Conservation (phyloP, 1,140 invertebrate species). For the Macrobrachium nipponense region DNA sequence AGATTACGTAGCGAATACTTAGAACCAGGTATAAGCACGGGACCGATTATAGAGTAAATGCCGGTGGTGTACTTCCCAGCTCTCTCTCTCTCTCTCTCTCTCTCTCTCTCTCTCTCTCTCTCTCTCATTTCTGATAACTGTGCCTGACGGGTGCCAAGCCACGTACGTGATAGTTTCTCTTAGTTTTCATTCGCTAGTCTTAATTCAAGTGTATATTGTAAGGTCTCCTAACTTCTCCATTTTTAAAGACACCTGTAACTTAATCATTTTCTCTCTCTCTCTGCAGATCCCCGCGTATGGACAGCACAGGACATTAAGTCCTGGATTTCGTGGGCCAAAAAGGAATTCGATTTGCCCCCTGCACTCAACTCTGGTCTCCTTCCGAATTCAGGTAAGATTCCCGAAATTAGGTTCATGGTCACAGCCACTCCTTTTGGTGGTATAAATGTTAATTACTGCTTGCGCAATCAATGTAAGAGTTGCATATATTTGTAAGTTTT, state of each 20-base stretch:
- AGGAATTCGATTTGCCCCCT: constrained; percentile 34
- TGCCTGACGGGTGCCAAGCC: not conserved
- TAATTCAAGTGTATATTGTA: not conserved
- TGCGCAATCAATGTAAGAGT: not conserved
- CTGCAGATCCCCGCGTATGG: constrained; percentile 48
- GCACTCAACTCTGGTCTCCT: constrained; percentile 23
- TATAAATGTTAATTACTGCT: not conserved
- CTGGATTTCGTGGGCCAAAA: constrained; percentile 36
- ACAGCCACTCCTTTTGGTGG: not conserved
- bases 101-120: constrained; percentile 30
- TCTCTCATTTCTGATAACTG: not conserved
- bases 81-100: constrained; percentile 22
- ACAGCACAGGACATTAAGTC: constrained; percentile 38
- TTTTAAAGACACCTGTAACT: not conserved
- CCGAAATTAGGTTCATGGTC: not conserved
- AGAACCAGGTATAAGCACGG: not conserved
- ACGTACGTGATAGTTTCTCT: not conserved
- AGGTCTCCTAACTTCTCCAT: not conserved
- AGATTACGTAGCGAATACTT: too few relatives aligned
- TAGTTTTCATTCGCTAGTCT: not conserved
- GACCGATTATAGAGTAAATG: not conserved
- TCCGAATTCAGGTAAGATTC: constrained; percentile 23
- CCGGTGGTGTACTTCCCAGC: not conserved
- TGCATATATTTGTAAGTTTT: too few relatives aligned
- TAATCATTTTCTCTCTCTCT: not conserved